Evolutionary conservation across 53 echinoderm and acorn worm species (phyloP).

Genomic region (Echinometra lucunter): DNA sequence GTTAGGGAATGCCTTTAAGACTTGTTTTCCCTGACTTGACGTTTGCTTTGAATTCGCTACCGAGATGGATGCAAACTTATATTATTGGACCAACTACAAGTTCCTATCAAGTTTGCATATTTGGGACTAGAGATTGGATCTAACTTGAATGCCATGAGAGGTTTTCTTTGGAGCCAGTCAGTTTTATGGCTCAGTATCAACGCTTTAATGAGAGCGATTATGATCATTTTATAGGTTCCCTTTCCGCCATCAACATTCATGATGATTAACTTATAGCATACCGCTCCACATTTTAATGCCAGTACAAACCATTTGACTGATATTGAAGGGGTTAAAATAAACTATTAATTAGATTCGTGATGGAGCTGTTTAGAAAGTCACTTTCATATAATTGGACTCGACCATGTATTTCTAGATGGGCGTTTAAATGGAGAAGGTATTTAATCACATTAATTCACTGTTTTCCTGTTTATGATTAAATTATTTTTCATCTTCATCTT

Average conservation of each 20-base stretch:
- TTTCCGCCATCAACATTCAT: not conserved
- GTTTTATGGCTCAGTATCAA: slow-evolving; percentile 10
- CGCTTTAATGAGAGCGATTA: slow-evolving; percentile 26
- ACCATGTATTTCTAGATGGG: slow-evolving; percentile 48
- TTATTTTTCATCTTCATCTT: slow-evolving; percentile 25
- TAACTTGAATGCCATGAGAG: slow-evolving; percentile 23
- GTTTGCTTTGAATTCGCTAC: not conserved
- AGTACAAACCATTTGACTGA: not conserved
- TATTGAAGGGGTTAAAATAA: not conserved
- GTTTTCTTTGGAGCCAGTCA: slow-evolving; percentile 35
- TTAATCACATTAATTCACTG: slow-evolving; percentile 60
- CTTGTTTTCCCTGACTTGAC: not conserved
- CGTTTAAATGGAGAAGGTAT: slow-evolving; percentile 24
- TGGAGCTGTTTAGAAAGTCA: slow-evolving; percentile 37
- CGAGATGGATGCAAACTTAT: not conserved
- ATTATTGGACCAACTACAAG: slow-evolving; percentile 10
- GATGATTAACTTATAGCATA: not conserved
- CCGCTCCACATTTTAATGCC: not conserved
- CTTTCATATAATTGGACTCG: slow-evolving; percentile 13
- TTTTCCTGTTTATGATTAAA: slow-evolving; percentile 57
- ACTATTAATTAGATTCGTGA: not conserved
- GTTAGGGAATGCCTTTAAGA: not conserved
- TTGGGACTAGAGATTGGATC: slow-evolving; percentile 16
- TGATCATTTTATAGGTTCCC: slow-evolving; percentile 22
- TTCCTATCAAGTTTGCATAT: slow-evolving; percentile 12